Evolutionary conservation across 2,797 vertebrate genomes (phyloP), one percentile per base, ranked within the genome.

Genomic region (Betta splendens): DNA sequence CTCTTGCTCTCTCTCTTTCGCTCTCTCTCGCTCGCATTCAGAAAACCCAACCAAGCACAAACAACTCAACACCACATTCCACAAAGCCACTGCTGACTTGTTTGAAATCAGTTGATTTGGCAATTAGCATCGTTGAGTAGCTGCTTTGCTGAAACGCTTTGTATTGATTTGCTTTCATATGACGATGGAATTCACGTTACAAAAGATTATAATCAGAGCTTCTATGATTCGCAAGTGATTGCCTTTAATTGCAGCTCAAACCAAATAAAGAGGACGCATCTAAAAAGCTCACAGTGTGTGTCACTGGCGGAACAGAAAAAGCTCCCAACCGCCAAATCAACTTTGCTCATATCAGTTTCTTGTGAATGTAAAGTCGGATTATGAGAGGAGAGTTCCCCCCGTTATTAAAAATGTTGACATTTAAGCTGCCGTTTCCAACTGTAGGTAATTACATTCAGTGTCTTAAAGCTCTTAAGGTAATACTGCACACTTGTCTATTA

Each of bases 381-480:
- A 58, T 35, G 36, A 43, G n/a, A 61, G 32, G 11, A 62, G 22
- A 43, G 13, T 56, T 37, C 67, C 8, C 0, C 2, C 23, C 17
- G 3, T 70, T 74, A 71, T 70, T 69, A 56, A 75, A 74, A 67
- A 66, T 61, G 54, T 72, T 83, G 83, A 82, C 78, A 83, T 77
- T 82, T 53, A 68, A 44, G 43, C 33, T 47, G 29, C 50, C 17
- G 32, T 64, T 75, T 76, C 32, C 18, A 60, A 54, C 39, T 17
- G 52, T 64, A 81, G 42, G 57, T 77, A 75, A 84, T 78, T 75
- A 64, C 59, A 25, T 43, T 53, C 57, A 50, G 42, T 63, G 58
- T 71, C 59, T 65, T 72, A 56, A 72, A 79, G 62, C 54, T 67
- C 65, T 85, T 71, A 40, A 63, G 43, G 53, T 52, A 55, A 51